These are phyloP conservation scores for Epinephelus lanceolatus DNA, from an alignment of 2,113 vertebrate genomes.

Conservation along the genomic window DNA sequence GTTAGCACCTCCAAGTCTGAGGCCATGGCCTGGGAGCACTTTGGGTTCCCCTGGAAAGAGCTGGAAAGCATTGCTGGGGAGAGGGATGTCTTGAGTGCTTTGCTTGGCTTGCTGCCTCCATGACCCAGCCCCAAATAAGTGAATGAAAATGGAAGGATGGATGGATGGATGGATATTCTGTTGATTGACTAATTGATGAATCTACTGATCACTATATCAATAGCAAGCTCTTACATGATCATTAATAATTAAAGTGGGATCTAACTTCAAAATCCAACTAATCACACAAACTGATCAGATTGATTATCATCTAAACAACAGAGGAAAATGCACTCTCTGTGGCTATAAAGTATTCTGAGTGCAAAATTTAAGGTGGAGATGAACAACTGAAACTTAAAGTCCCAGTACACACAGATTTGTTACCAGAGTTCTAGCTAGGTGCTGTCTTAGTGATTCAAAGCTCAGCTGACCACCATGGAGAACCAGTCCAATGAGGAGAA, in stretches of 20 bases:
- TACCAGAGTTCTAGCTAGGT: conserved; percentile 30
- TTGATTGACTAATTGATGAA: background rate
- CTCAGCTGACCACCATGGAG: background rate
- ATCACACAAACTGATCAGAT: background rate
- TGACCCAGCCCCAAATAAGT: too few species aligned
- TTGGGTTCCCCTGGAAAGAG: too few species aligned
- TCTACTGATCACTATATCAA: background rate
- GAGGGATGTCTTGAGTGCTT: too few species aligned
- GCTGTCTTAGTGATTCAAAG: background rate
- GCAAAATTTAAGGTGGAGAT: too few species aligned
- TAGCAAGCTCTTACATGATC: background rate
- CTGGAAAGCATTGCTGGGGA: too few species aligned
- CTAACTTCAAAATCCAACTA: background rate
- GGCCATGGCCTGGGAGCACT: too few species aligned
- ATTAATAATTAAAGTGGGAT: background rate
- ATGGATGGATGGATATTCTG: background rate
- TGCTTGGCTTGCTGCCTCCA: too few species aligned
- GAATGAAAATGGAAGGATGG: too few species aligned
- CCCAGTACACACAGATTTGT: background rate
- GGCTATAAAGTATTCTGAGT: background rate
- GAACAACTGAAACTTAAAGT: background rate
- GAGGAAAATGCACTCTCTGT: too few species aligned
- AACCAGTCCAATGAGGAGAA: conserved; percentile 27
- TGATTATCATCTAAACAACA: too few species aligned
- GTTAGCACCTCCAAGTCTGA: too few species aligned